A percentile compares a stretch with the other conserved stretches of the same genome.
Evolutionary conservation across 2,797 vertebrate species (phyloP).

Genomic region (Euphonia xanthogaster): DNA sequence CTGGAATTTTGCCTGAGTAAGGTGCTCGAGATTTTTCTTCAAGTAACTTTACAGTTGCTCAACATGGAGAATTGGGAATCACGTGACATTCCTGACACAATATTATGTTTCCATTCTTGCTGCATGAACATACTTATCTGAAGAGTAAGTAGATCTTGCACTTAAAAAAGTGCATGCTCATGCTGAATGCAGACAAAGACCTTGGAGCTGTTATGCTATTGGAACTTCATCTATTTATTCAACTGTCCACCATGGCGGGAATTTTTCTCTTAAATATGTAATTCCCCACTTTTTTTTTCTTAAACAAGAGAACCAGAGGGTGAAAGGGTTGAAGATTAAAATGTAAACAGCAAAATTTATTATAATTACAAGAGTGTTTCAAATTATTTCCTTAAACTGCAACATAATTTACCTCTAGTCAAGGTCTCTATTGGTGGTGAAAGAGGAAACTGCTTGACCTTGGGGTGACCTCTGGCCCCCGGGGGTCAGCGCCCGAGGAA

Average conservation of each 20-base stretch:
- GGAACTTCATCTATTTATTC: conserved; percentile 51
- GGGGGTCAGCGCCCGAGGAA: conserved; percentile 84
- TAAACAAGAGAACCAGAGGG: conserved; percentile 66
- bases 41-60: conserved; percentile 37
- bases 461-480: conserved; percentile 80
- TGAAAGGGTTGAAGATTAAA: conserved; percentile 78
- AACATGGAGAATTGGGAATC: background rate
- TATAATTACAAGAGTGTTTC: conserved; percentile 81
- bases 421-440: conserved; percentile 78
- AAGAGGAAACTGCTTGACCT: conserved; percentile 84
- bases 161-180: conserved; percentile 14
- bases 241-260: conserved; percentile 47
- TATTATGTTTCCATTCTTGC: conserved; percentile 51
- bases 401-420: conserved; percentile 79
- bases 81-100: conserved; percentile 29
- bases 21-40: conserved; percentile 7
- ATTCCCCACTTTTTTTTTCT: conserved; percentile 36
- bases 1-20: conserved; percentile 44
- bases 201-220: conserved; percentile 6
- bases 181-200: conserved; percentile 13
- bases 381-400: conserved; percentile 82
- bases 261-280: conserved; percentile 56
- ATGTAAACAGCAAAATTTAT: conserved; percentile 82
- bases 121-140: conserved; percentile 15
- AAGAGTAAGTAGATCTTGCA: conserved; percentile 44